Base-by-base conservation (phyloP, 2,797 vertebrate genomes). In the Sternotherus odoratus region DNA sequence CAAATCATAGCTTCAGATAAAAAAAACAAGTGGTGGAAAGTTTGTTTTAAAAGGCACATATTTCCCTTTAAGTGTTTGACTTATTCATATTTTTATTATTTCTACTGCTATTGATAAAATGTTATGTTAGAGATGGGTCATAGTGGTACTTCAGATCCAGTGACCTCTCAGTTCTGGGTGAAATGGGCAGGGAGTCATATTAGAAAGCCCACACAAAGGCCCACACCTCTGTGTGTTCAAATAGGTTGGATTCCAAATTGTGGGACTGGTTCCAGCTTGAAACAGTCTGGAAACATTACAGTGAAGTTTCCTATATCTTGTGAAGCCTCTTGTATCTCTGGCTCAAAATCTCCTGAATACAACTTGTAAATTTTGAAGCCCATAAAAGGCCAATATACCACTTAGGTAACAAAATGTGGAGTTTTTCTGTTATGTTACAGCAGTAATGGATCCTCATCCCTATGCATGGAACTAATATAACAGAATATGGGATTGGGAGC, bases 21-120 rank as follows among this genome's bases (percentile, higher is more conserved):
- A 26, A 74, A 26, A 74, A 72, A 72, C 1, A 69, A 23, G 69
- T 56, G 9, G 12, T 43, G 2, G 2, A 16, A 88, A 80, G 13
- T 4, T 50, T 81, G 28, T 95, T 57, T 81, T 21, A n/a, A 86
- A 86, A 95, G 48, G 66, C 1, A 53, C 23, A 86, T 91, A 93
- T 46, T 89, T 80, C 60, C 46, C 60, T 36, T 90, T 63, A 90
- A 88, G 13, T 82, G 19, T 56, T 63, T 57, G 49, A 87, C 39
- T 2, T 11, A 88, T 63, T 69, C 82, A 19, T 84, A 84, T 90
- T 95, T 93, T 91, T 87, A 93, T 46, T 77, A 13, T 80, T 90
- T 88, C 36, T 80, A 30, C 79, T 84, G 57, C 5, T 79, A 74
- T 72, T 17, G 17, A 60, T 57, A 93, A 95, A 79, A 86, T 83